A percentile compares a stretch with the other conserved stretches of the same genome.
These are phyloP conservation scores for Thaleichthys pacificus DNA, from an alignment of 2,797 vertebrate species.

Conservation along the genomic window DNA sequence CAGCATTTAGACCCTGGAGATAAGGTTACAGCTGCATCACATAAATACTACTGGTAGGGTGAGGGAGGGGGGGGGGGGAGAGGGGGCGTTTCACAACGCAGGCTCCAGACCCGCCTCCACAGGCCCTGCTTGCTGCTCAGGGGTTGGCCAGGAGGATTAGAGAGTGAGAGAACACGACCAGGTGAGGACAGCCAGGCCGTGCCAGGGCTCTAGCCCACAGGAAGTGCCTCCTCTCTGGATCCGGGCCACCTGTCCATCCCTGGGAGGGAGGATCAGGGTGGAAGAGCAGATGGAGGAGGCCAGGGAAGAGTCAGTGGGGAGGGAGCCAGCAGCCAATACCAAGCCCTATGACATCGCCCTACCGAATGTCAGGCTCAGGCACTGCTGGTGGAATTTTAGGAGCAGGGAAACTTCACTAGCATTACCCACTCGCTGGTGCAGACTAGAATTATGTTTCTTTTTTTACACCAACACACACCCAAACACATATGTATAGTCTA, in stretches of 20 bases:
- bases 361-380: not conserved
- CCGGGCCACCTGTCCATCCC: conserved; percentile 66
- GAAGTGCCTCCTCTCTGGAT: conserved; percentile 52
- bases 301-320: conserved; percentile 30
- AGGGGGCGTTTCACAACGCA: not conserved
- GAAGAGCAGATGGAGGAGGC: conserved; percentile 63
- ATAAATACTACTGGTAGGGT: not conserved
- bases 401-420: no score
- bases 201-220: conserved; percentile 55
- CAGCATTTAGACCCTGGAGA: no score
- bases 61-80: no score
- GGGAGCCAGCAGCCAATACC: conserved; percentile 43
- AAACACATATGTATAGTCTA: no score
- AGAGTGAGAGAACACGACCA: conserved; percentile 24
- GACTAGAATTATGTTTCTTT: no score
- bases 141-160: conserved; percentile 34
- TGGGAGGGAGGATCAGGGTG: conserved; percentile 47
- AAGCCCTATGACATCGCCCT: conserved; percentile 11
- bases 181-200: conserved; percentile 42
- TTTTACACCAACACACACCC: no score
- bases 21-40: not conserved
- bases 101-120: conserved; percentile 2
- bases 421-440: no score
- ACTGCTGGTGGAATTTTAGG: not conserved
- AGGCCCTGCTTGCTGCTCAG: conserved; percentile 22